Conservation (phyloP, 2,113 vertebrate species). For the Cairina moschata region DNA sequence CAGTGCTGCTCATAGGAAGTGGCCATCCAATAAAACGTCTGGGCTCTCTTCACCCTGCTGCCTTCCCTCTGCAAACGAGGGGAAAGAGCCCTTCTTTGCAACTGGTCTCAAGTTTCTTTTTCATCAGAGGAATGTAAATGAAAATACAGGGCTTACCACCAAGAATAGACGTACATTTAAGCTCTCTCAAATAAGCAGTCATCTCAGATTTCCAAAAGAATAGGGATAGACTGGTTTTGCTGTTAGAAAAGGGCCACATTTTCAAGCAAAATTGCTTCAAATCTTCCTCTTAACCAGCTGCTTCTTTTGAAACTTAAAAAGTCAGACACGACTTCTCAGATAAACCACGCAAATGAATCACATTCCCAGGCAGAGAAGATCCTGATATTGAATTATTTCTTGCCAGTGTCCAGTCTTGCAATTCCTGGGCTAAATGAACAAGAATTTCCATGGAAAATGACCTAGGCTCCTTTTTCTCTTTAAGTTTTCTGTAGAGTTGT, state of each 20-base stretch:
- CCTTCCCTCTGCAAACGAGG: not conserved
- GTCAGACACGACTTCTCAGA: not conserved
- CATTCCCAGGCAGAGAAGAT: slow-evolving; percentile 33
- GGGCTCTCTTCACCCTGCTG: not conserved
- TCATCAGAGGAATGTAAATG: not conserved
- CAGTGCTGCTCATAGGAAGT: not conserved
- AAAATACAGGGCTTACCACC: slow-evolving; percentile 16
- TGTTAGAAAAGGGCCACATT: not conserved
- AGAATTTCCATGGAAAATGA: slow-evolving; percentile 55
- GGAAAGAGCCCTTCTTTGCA: not conserved
- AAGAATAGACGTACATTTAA: not conserved
- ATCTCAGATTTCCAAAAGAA: slow-evolving; percentile 18
- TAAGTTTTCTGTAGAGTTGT: not conserved
- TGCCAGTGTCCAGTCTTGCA: slow-evolving; percentile 37
- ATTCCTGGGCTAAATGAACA: slow-evolving; percentile 5
- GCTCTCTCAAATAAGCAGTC: not conserved
- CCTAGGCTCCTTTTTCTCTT: not conserved
- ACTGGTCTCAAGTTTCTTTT: not conserved
- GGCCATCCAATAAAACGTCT: not conserved
- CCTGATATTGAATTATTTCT: slow-evolving; percentile 22
- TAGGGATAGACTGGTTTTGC: not conserved
- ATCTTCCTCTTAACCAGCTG: not conserved
- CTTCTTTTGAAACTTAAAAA: not conserved
- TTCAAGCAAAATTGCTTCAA: not conserved
- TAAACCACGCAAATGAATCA: slow-evolving; percentile 8